Base-by-base conservation (phyloP, 1,140 invertebrate genomes). In the Neomicropteryx cornuta region DNA sequence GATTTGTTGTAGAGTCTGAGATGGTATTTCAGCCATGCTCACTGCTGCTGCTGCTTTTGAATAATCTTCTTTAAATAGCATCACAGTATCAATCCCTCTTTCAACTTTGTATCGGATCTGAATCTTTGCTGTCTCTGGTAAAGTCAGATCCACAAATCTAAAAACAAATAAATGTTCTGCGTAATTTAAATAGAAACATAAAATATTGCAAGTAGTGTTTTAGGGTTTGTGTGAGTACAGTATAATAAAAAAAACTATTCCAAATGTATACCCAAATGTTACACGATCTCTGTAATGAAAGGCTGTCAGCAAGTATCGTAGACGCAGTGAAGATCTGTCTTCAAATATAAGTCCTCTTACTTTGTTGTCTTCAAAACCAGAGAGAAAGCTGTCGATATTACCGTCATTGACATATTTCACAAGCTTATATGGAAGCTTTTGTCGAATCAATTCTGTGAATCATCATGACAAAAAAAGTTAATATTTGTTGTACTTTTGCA, bases 11-110 rank as follows among this genome's bases (percentile, higher is more conserved):
- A 97, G 74, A 1, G 87, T 89, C 38, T 83, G 76, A 18, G 79
- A 80, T 8, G 87, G 84, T 52, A 94, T 88, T 56, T 92, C 87
- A 22, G 80, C 70, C 79, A 92, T 91, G 39, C 80, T 93, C 28
- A 95, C 73, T 37, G 83, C 87, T 19, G 89, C 91, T 36, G 85
- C 81, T 2, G 92, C 86, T 36, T 77, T 72, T 6, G 75, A 67
- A 3, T 72, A 72, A 58, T 92, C 85, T 61, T 97, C 93, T 63
- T 96, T 93, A 54, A 97, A 91, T 31, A 97, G 63, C 33, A 95
- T 68, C 38, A 97, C 70, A 1, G 83, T 88, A 53, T 96, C 90
- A 57, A 85, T 74, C 48, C 81, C 79, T 10, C 70, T 56, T 29
- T 83, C 76, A 13, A 91, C 75, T 54, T 83, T 81, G 58, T 80